Evolutionary conservation across 2,113 vertebrate species (phyloP), one percentile per base, ranked within the genome.

Genomic region (Tenebrosternarchus preto): DNA sequence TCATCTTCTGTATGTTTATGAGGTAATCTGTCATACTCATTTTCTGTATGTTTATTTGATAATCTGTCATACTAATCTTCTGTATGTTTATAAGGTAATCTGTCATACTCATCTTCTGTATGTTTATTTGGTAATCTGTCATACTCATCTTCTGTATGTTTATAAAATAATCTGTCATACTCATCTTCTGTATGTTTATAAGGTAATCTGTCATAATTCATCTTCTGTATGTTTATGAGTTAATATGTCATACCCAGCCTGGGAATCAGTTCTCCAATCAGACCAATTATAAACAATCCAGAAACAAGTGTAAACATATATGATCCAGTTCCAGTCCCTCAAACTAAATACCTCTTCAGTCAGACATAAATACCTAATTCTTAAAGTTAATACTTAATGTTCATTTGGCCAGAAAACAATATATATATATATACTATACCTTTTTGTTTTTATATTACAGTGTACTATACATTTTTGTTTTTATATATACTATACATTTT

Each of bases 171-270:
- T 84, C 92, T 86, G 80, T 92, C 90, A 90, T 92, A 92, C 80
- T 92, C 89, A 64, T 86, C 85, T 50, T 92, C 89, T 68, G 87
- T 86, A 53, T 88, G 88, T 82, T 89, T 91, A 69, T 87, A 91
- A 25, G 92, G 85, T 76, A 92, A 76, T 84, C 92, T 86, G 80
- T 92, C 90, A 90, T 92, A 92, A 80, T 93, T 92, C 89, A 64
- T 86, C 85, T 50, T 92, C 89, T 68, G 87, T 86, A 53, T 88
- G 88, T 82, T 89, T 91, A 69, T 87, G 91, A 25, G 92, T 85
- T 76, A 92, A 76, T 84, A 92, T 86, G 80, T 92, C 90, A 90
- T 92, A 92, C 80, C 93, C 90, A 82, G 64, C 90, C 93, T 94
- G 67, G 46, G 70, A 83, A 61, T 15, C 25, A 81, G 20, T 24